Base-by-base conservation (phyloP, 2,797 vertebrate genomes). In the Gadopsis marmoratus region DNA sequence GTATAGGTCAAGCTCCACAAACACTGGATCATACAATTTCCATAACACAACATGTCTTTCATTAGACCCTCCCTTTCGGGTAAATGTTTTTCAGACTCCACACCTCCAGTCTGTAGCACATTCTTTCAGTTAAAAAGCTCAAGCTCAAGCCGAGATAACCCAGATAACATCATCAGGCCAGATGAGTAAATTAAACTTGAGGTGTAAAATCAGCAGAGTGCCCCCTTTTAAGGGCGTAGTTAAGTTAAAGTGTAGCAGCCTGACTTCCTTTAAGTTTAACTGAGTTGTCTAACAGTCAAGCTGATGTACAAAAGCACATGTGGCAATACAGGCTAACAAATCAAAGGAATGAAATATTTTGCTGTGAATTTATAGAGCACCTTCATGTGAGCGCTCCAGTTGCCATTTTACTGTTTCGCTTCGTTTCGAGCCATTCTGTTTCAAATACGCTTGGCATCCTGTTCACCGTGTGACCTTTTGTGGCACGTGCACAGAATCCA, bases 391-490 rank as follows among this genome's bases (percentile, higher is more conserved):
- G 47, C 14, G 4, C 35, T 75, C 26, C 7, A 23, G 21, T 21
- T 51, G 16, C 26, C 33, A 66, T 78, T 86, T 58, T n/a, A 58
- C 47, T 33, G 43, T 78, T 69, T 67, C 19, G 31, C 61, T 78
- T 19, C 16, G 0, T 33, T 33, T 54, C 16, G 13, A 48, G 33
- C 5, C 26, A 5, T 63, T 72, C 19, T 58, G 50, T 45, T 64
- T 75, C 26, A 67, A 59, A 78, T 14, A 11, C 3, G 11, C 37
- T 26, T 43, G 43, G 74, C 75, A 65, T 71, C 79, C 54, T 51
- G 68, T 64, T 76, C 72, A 71, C 67, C 8, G 31, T 64, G 67
- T 83, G 88, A 88, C 88, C 86, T 90, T 62, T 76, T 85, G 65
- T 23, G 47, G 69, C 37, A 9, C 48, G 39, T 74, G 81, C 67